A percentile compares a stretch with the other conserved stretches of the same genome.
These are phyloP conservation scores for Bhutanitis thaidina DNA, from an alignment of 2,888 invertebrate genomes.

Conservation along the genomic window DNA sequence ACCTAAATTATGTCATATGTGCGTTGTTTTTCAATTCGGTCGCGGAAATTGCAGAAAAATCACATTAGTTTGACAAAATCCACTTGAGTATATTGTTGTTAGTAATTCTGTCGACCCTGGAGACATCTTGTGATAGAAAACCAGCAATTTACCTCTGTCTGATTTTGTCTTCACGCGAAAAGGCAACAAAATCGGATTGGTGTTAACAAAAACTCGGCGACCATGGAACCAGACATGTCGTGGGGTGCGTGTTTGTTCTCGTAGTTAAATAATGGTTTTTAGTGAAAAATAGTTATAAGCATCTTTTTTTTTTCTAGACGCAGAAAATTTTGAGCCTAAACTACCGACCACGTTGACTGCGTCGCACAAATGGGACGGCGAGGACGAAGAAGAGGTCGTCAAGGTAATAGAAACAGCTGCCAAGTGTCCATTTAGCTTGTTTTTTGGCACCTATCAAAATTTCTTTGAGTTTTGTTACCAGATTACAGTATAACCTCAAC, in stretches of 20 bases:
- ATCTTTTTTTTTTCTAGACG: slow-evolving; percentile 78
- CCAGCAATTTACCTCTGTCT: slow-evolving; percentile 62
- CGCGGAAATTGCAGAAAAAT: slow-evolving; percentile 71
- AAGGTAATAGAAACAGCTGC: slow-evolving; percentile 81
- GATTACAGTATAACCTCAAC: slow-evolving; percentile 55
- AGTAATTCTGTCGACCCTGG: slow-evolving; percentile 68
- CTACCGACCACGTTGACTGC: slow-evolving; percentile 78
- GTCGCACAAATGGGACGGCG: slow-evolving; percentile 91
- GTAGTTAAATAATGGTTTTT: neutral
- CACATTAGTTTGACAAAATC: slow-evolving; percentile 75
- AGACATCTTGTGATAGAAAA: slow-evolving; percentile 78
- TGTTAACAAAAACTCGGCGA: slow-evolving; percentile 57
- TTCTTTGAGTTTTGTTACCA: slow-evolving; percentile 26
- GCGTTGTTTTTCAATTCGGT: slow-evolving; percentile 64
- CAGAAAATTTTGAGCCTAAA: slow-evolving; percentile 85
- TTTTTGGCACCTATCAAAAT: slow-evolving; percentile 16
- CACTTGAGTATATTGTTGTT: slow-evolving; percentile 59
- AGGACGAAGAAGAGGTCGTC: slow-evolving; percentile 92
- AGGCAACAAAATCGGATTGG: slow-evolving; percentile 64
- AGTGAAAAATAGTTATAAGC: slow-evolving; percentile 9
- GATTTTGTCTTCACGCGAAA: slow-evolving; percentile 69
- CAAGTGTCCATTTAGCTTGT: slow-evolving; percentile 39
- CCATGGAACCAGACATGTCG: slow-evolving; percentile 82
- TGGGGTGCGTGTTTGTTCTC: slow-evolving; percentile 79
- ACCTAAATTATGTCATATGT: slow-evolving; percentile 77